phyloP scores from a whole-genome alignment of 2,888 invertebrate species.

The Polia nebulosa region DNA sequence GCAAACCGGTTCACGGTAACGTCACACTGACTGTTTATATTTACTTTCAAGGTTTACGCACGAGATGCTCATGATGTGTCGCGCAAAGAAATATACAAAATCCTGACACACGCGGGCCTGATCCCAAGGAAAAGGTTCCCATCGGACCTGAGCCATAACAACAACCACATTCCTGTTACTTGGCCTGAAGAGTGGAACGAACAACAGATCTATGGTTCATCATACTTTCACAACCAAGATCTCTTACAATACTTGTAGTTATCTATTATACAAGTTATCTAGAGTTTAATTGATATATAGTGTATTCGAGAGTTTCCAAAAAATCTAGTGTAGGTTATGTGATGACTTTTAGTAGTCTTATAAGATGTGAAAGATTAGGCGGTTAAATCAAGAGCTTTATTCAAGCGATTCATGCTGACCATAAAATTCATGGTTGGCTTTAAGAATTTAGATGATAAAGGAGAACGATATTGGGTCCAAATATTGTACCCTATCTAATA shows the following conservation, averaged over 20 bases:
- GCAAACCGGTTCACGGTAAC: constrained; percentile 18
- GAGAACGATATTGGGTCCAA: constrained; percentile 6
- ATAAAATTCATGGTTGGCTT: constrained; percentile 2
- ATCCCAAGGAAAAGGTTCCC: constrained; percentile 79
- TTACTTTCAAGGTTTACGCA: constrained; percentile 87
- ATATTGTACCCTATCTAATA: constrained; percentile 13
- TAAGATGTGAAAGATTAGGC: background rate
- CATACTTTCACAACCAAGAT: constrained; percentile 76
- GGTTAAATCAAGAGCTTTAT: background rate
- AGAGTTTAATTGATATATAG: background rate
- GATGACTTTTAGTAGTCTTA: background rate
- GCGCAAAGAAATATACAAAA: constrained; percentile 92
- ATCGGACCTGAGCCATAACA: constrained; percentile 19
- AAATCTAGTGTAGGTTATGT: constrained; percentile 9
- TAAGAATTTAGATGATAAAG: constrained; percentile 1
- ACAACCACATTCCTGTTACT: constrained; percentile 56
- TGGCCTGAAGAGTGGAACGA: constrained; percentile 56
- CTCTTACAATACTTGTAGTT: constrained; percentile 80
- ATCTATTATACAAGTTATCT: background rate
- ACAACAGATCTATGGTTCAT: constrained; percentile 65
- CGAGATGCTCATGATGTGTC: constrained; percentile 92
- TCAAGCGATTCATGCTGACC: background rate
- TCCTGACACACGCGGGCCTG: constrained; percentile 92
- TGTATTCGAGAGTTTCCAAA: constrained; percentile 23
- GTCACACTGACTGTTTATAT: constrained; percentile 3